Percentiles rank a stretch among this genome's conserved stretches.
phyloP scores from a whole-genome alignment of 2,888 invertebrate species.

The Drosophila borealis region DNA sequence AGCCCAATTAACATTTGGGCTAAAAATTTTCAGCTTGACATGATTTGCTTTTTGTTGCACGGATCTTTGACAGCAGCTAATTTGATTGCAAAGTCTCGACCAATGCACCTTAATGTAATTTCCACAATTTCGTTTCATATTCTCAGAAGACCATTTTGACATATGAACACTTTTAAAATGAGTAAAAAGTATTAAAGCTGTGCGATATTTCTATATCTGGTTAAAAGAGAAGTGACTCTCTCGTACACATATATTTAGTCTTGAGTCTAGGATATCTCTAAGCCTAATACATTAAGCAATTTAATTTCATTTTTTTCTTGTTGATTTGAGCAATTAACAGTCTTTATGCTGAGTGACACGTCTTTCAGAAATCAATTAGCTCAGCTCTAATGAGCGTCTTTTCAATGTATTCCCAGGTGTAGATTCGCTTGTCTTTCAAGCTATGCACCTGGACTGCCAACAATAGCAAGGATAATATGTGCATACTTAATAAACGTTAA shows the following conservation, averaged over 20 bases:
- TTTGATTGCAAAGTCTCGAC: constrained; percentile 49
- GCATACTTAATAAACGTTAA: constrained; percentile 66
- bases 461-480: constrained; percentile 48
- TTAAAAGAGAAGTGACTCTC: too few species aligned
- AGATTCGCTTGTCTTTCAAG: constrained; percentile 34
- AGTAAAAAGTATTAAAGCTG: too few species aligned
- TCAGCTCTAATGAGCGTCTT: constrained; percentile 4
- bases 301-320: background rate
- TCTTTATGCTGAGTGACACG: background rate
- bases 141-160: too few species aligned
- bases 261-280: too few species aligned
- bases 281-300: too few species aligned
- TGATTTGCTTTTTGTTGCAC: constrained; percentile 40
- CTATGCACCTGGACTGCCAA: constrained; percentile 48
- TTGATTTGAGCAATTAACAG: background rate
- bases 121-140: too few species aligned
- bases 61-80: constrained; percentile 41
- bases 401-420: constrained; percentile 31
- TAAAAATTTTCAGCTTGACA: constrained; percentile 54
- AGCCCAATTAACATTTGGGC: constrained; percentile 76
- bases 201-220: too few species aligned
- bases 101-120: constrained; percentile 40
- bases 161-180: too few species aligned
- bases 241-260: too few species aligned
- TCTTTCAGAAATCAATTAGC: constrained; percentile 21